Percentiles rank a stretch among this genome's conserved stretches.
Conservation (phyloP, 2,797 vertebrate genomes). For the Megaceryle alcyon region DNA sequence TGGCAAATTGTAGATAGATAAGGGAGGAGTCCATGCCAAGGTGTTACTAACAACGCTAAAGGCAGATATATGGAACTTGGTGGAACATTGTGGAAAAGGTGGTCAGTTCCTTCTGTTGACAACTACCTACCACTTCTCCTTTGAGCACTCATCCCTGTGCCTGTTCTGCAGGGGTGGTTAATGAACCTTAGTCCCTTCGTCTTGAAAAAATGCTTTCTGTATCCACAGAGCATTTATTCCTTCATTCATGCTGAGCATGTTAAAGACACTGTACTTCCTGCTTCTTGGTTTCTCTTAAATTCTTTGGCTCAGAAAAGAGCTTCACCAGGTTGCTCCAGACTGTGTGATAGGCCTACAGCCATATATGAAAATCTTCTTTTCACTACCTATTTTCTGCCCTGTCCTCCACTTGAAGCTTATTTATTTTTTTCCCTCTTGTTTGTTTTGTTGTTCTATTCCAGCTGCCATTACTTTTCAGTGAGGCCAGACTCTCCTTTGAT, state of each 20-base stretch:
- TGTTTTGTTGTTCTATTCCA: not conserved
- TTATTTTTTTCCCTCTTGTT: not conserved
- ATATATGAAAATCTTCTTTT: not conserved
- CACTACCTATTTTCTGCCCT: not conserved
- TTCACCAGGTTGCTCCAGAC: not conserved
- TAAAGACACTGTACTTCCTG: not conserved
- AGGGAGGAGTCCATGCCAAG: not conserved
- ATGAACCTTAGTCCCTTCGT: not conserved
- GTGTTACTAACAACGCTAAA: not conserved
- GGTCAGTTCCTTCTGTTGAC: not conserved
- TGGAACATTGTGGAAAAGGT: not conserved
- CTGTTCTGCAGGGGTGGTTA: rapidly evolving
- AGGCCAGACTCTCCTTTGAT: not conserved
- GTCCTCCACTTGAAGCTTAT: not conserved
- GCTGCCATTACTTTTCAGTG: not conserved
- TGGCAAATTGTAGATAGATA: not conserved
- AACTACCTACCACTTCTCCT: not conserved
- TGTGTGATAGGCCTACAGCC: not conserved
- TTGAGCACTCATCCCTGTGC: not conserved
- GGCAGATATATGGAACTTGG: not conserved
- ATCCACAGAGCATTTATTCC: not conserved
- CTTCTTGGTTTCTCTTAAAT: not conserved
- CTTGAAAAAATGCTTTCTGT: not conserved
- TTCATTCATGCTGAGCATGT: not conserved
- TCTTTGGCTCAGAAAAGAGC: not conserved